Conservation (phyloP, 2,113 vertebrate species). For the Gallinago undulata region DNA sequence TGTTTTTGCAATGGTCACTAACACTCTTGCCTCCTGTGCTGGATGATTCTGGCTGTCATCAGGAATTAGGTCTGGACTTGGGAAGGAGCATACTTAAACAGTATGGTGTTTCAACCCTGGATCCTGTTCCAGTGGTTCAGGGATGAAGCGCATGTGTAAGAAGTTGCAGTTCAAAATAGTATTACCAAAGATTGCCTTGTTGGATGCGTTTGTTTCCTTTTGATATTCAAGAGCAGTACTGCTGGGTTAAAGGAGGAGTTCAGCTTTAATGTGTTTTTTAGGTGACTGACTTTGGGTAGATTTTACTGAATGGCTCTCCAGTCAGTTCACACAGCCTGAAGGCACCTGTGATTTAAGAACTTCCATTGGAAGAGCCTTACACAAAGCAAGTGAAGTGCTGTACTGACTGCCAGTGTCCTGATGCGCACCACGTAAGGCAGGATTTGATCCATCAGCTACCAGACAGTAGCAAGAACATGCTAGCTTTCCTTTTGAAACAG, state of each 20-base stretch:
- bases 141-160: not conserved
- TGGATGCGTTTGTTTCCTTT: not conserved
- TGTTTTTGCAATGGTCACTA: not conserved
- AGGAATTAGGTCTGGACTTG: not conserved
- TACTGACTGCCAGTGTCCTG: not conserved
- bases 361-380: not conserved
- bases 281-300: not conserved
- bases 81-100: not conserved
- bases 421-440: not conserved
- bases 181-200: not conserved
- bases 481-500: not conserved
- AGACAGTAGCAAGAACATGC: not conserved
- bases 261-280: not conserved
- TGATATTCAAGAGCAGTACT: not conserved
- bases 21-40: not conserved
- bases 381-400: not conserved
- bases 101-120: not conserved
- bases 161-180: not conserved
- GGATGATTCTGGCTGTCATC: not conserved
- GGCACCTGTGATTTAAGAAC: not conserved
- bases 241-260: not conserved
- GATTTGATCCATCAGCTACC: not conserved
- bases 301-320: too few species aligned
- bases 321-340: not conserved
- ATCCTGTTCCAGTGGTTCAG: not conserved